These are phyloP conservation scores for Phalangium opilio DNA, from an alignment of 2,888 invertebrate genomes.

Conservation along the genomic window DNA sequence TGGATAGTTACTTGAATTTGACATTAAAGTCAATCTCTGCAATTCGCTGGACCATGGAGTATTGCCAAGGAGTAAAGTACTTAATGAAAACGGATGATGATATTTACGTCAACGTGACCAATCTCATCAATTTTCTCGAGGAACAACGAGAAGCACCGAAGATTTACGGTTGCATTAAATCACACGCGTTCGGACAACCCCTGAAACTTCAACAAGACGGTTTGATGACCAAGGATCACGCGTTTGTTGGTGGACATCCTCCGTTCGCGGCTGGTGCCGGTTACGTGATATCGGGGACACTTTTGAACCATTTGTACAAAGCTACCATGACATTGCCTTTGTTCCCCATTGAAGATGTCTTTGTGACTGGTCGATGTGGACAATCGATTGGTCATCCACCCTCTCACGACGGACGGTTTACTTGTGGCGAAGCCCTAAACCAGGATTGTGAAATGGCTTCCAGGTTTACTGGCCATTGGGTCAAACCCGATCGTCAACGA, in stretches of 20 bases:
- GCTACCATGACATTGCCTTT: conserved; percentile 18
- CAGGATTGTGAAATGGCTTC: conserved; percentile 19
- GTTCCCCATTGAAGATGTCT: conserved; percentile 30
- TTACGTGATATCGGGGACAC: conserved; percentile 25
- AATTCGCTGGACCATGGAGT: conserved; percentile 3
- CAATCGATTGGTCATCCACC: conserved; percentile 17
- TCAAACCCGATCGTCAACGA: conserved; percentile 32
- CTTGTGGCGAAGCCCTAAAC: conserved; percentile 21
- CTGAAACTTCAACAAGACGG: conserved; percentile 3
- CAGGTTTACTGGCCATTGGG: conserved; percentile 22
- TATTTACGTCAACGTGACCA: conserved; percentile 7
- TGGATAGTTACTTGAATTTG: conserved; percentile 8
- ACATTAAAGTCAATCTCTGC: conserved; percentile 7
- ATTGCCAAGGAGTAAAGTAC: conserved; percentile 5
- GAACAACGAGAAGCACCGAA: neutral
- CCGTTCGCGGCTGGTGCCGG: conserved; percentile 29
- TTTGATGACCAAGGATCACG: conserved; percentile 20
- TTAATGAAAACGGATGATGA: conserved; percentile 13
- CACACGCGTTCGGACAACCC: conserved; percentile 3
- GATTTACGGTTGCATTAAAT: conserved; percentile 9
- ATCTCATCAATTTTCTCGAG: conserved; percentile 1
- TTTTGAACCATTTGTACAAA: conserved; percentile 21
- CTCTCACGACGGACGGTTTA: conserved; percentile 20
- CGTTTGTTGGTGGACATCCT: conserved; percentile 22
- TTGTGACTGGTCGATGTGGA: conserved; percentile 26